Evolutionary conservation across 2,113 vertebrate species (phyloP), one percentile per base, ranked within the genome.

Genomic region (Acanthochromis polyacanthus): DNA sequence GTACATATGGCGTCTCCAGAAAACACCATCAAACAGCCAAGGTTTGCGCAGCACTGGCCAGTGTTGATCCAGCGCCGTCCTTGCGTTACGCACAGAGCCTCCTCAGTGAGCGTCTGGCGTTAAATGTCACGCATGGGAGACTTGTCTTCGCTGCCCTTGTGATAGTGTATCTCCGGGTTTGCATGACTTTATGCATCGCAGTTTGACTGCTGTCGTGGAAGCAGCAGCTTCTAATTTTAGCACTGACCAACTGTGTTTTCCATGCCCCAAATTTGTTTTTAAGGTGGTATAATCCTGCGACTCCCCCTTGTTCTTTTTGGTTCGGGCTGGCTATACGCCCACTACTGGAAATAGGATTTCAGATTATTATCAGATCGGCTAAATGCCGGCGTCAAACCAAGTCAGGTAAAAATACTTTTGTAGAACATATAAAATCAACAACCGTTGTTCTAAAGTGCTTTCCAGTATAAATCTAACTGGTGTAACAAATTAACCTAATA

Each of bases 191-290:
- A 76, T 58, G 90, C 71, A 63, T 50, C 45, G 60, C 75, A 45
- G 52, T 62, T 85, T 84, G 81, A 28, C 78, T 65, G 65, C 56
- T 53, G 72, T 71, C 10, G 68, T 53, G 65, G 48, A 83, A 78
- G 85, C 68, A 87, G 72, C 81, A 55, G 73, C 65, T 38, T 82
- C 91, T 94, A 95, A 93, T 87, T 93, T 91, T 94, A 95, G 93
- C 51, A 2, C 52, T 86, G 89, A 92, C 90, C 89, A 71, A 77
- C 77, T 43, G 77, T 63, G 65, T 73, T 81, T 71, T 63, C 79
- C 66, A 75, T 85, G 85, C 63, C 83, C 86, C 86, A 84, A 75
- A 85, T 92, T 36, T 90, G 79, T 82, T 38, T 72, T 71, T 63
- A 63, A 87, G 3, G 82, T 91, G 86, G 83, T 91, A 83, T 79